Evolutionary conservation across 2,113 vertebrate genomes (phyloP).

Genomic region (Girardinichthys multiradiatus): DNA sequence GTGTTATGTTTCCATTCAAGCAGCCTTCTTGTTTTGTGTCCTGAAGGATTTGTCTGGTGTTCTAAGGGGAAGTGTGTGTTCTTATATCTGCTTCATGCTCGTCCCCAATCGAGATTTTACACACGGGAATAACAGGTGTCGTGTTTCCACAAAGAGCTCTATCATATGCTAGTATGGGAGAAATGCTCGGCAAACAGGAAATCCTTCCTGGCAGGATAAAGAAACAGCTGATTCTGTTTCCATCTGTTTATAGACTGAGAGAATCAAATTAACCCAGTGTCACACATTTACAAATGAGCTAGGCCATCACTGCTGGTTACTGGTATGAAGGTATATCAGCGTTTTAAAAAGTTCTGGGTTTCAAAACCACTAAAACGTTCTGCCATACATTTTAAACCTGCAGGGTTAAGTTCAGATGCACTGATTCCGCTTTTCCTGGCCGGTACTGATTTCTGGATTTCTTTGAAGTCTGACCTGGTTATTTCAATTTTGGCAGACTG

Average conservation of each 20-base stretch:
- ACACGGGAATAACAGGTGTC: slow-evolving; percentile 54
- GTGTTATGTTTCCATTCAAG: slow-evolving; percentile 28
- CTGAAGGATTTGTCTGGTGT: slow-evolving; percentile 16
- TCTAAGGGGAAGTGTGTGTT: slow-evolving; percentile 23
- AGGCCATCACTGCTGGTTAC: slow-evolving; percentile 26
- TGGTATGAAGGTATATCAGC: background rate
- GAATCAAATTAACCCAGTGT: slow-evolving; percentile 45
- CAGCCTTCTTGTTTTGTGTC: slow-evolving; percentile 19
- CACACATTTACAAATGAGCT: slow-evolving; percentile 27
- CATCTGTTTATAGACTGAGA: slow-evolving; percentile 60
- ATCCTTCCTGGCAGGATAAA: slow-evolving; percentile 61
- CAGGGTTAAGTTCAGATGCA: background rate
- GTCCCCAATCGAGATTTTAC: slow-evolving; percentile 39
- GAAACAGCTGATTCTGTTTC: slow-evolving; percentile 65
- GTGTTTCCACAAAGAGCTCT: slow-evolving; percentile 45
- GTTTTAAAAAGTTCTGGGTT: background rate
- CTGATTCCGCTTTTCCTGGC: background rate
- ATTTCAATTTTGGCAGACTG: background rate
- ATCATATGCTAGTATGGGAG: slow-evolving; percentile 37
- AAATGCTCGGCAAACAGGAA: slow-evolving; percentile 68
- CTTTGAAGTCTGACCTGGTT: background rate
- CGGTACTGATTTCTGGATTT: background rate
- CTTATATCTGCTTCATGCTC: slow-evolving; percentile 62
- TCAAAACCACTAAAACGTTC: background rate
- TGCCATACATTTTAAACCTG: background rate